Base-by-base conservation (phyloP, 2,797 vertebrate species). In the Cossypha polioptera region DNA sequence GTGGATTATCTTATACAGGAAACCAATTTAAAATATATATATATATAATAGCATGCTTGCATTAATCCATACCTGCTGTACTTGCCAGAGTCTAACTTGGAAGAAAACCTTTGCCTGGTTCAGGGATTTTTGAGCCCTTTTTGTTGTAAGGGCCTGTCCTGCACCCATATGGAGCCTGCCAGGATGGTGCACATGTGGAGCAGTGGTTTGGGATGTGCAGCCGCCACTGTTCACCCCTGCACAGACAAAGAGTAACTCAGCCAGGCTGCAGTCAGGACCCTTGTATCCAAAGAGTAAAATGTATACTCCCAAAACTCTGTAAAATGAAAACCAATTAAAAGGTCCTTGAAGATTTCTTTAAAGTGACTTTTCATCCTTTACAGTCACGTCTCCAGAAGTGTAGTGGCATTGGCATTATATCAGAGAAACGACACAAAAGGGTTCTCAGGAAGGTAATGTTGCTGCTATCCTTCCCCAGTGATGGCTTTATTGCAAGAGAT, bases 151-250 rank as follows among this genome's bases (percentile, higher is more conserved):
- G 33, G n/a, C 18, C 29, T 10, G 58, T 31, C 25, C 20, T 51
- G 62, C 1, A 0, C 8, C 0, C 20, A 29, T 8, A 11, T 1
- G 1, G 40, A 71, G 48, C 57, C 25, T 36, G 36, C 31, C 1
- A 1, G 67, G 58, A 29, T 65, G 54, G 42, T 42, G 50, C 29
- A 5, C 0, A 0, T 5, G 1, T 5, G 26, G 76, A 69, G 29
- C 55, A 48, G 59, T 1, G 14, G 9, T 71, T 74, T 66, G 35
- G 48, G 76, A 42, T 82, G 57, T 71, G 57, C n/a, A 69, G 22
- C 16, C 54, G 29, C 48, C 10, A 1, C 36, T 2, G 2, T 13
- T 72, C 16, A 16, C 18, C 14, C 5, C 76, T 48, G 28, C 48
- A 8, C 65, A 73, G 40, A 48, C 68, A 26, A 53, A 38, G 47